Conservation (phyloP, 2,113 vertebrate genomes). For the Salvelinus fontinalis region DNA sequence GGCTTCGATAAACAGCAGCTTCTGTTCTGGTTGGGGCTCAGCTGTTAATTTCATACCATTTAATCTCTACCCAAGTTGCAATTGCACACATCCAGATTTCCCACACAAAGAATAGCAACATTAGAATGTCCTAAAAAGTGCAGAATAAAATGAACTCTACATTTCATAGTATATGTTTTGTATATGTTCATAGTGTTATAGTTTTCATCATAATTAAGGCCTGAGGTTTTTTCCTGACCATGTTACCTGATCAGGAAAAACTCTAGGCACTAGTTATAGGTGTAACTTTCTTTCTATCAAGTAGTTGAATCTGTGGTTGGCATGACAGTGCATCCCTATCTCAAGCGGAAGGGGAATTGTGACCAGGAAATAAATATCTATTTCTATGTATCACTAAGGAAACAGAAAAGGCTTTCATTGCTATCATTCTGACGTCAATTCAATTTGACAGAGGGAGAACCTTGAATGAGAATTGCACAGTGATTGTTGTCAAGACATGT, state of each 20-base stretch:
- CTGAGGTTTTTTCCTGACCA: no score
- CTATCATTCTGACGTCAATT: background rate
- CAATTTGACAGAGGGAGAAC: background rate
- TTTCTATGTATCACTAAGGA: background rate
- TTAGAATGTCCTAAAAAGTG: background rate
- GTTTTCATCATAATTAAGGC: no score
- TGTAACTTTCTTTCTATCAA: background rate
- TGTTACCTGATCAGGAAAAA: no score
- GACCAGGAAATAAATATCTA: background rate
- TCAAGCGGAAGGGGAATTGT: background rate
- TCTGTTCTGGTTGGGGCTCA: no score
- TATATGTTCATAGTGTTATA: background rate
- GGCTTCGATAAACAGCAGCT: no score
- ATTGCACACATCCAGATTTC: no score
- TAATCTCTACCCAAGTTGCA: no score
- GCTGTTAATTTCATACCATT: no score
- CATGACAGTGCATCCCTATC: slow-evolving; percentile 3
- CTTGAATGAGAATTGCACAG: slow-evolving; percentile 8
- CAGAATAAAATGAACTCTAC: background rate
- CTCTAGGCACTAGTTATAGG: background rate
- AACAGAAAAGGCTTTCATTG: background rate
- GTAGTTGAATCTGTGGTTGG: background rate
- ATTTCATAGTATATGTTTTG: background rate
- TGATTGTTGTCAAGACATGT: background rate
- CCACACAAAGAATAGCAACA: no score